Conservation (phyloP, 2,113 vertebrate genomes). For the Gallinago jamesoni region DNA sequence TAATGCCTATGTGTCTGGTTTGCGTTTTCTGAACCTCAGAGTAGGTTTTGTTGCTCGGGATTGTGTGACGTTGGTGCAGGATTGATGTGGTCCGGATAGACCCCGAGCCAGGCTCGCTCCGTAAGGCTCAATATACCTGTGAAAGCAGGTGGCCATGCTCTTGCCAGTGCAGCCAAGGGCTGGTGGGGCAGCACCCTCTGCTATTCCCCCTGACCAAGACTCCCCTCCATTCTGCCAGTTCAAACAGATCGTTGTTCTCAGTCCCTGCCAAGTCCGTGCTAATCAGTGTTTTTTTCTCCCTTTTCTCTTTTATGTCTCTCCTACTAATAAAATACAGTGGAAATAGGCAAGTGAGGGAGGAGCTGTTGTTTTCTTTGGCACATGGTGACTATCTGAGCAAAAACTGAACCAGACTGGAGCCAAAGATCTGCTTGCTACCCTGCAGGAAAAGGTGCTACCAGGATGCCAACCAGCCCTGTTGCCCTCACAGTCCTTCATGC, state of each 20-base stretch:
- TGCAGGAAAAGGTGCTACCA: background rate
- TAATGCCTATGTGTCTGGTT: background rate
- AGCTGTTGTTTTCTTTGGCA: constrained; percentile 29
- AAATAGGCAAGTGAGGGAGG: background rate
- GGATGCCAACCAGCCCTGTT: background rate
- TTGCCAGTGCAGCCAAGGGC: background rate
- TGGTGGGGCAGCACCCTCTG: background rate
- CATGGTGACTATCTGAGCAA: background rate
- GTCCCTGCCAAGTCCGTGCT: background rate
- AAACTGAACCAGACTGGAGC: background rate
- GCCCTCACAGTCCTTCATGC: background rate
- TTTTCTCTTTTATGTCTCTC: constrained; percentile 3
- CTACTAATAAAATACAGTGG: background rate
- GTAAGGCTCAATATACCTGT: background rate
- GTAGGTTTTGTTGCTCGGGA: background rate
- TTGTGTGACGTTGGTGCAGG: background rate
- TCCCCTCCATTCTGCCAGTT: background rate
- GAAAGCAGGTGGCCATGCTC: background rate
- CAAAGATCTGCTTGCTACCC: background rate
- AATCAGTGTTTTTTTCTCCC: background rate
- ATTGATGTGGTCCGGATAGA: background rate
- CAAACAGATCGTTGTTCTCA: constrained; percentile 16
- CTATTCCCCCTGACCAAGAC: background rate
- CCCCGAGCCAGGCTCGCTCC: background rate
- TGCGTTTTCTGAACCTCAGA: background rate